Evolutionary conservation across 1,140 invertebrate genomes (phyloP).

Genomic region (Phymastichus coffea): DNA sequence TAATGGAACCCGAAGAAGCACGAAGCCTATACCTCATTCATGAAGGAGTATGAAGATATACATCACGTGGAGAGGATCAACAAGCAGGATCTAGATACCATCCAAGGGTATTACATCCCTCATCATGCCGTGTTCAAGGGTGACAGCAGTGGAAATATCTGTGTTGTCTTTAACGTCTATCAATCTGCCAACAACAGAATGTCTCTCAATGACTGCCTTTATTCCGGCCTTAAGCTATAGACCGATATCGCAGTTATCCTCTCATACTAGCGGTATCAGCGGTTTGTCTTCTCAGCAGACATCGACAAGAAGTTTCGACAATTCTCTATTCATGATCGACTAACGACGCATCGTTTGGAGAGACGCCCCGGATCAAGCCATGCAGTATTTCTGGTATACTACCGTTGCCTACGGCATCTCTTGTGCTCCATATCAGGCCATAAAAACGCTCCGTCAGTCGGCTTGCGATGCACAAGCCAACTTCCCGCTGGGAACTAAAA

Average conservation of each 20-base stretch:
- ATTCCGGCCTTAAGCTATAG: background rate
- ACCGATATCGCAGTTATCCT: too few relatives aligned
- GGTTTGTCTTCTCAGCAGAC: conserved; percentile 1
- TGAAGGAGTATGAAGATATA: background rate
- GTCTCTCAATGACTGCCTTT: conserved; percentile 15
- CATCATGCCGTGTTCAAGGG: conserved; percentile 20
- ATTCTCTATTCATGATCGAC: background rate
- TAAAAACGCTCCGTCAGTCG: background rate
- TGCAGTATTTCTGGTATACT: background rate
- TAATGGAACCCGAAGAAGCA: conserved; percentile 10
- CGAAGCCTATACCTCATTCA: conserved; percentile 8
- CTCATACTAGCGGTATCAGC: background rate
- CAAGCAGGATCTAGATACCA: background rate
- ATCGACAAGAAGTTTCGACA: conserved; percentile 23
- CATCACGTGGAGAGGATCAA: background rate
- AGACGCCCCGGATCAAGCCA: background rate
- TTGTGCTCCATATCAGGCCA: conserved; percentile 20
- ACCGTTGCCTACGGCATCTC: conserved; percentile 19
- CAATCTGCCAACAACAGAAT: background rate
- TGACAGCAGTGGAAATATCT: background rate
- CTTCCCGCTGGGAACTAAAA: background rate
- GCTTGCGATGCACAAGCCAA: background rate
- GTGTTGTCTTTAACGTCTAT: conserved; percentile 26
- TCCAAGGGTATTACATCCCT: conserved; percentile 27
- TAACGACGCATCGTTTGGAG: conserved; percentile 13